Conservation (phyloP, 2,113 vertebrate species). For the Erythrocercus mccallii region DNA sequence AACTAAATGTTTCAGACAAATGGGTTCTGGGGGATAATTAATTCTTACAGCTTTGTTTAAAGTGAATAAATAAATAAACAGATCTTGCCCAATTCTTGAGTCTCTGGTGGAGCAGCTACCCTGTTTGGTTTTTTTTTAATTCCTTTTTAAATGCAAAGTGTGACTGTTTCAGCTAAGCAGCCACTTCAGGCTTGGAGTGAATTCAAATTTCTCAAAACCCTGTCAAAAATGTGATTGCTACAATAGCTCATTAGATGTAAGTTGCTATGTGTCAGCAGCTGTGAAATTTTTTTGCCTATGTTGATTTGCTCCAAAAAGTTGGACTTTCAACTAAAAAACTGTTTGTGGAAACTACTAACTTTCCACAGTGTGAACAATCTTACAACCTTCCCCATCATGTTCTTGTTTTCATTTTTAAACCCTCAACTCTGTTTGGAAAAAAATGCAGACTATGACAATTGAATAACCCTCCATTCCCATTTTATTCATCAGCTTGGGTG, state of each 20-base stretch:
- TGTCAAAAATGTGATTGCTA: neutral
- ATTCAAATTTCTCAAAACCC: neutral
- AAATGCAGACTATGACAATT: accelerated
- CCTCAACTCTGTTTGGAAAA: neutral
- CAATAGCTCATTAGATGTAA: neutral
- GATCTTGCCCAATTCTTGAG: neutral
- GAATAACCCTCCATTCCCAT: accelerated
- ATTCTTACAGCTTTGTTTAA: neutral
- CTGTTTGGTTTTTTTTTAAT: neutral
- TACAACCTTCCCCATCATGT: neutral
- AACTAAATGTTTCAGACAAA: neutral
- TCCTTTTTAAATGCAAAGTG: neutral
- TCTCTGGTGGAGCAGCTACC: neutral
- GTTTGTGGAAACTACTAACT: neutral
- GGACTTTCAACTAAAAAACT: neutral
- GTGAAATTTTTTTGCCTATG: neutral
- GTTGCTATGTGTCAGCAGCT: neutral
- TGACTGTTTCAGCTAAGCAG: neutral
- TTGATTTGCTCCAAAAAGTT: neutral
- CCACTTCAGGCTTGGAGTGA: neutral
- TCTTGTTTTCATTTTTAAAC: neutral
- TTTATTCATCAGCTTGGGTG: neutral
- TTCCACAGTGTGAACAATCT: neutral
- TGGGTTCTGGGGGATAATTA: neutral
- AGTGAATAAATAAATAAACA: neutral